phyloP scores from a whole-genome alignment of 2,113 vertebrate species.

The Lepus americanus region DNA sequence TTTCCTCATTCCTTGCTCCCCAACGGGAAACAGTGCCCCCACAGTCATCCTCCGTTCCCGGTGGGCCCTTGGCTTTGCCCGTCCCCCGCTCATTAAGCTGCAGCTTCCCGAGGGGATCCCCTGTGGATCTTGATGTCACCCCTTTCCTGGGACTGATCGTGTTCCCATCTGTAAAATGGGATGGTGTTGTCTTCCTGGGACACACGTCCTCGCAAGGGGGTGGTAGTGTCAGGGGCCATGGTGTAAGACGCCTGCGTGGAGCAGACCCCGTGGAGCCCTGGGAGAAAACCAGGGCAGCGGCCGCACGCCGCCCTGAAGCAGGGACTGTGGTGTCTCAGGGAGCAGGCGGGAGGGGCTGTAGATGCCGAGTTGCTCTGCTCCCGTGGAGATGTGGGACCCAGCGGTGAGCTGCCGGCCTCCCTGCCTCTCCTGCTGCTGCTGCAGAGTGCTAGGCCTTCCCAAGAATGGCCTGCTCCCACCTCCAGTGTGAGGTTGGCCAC shows the following conservation, averaged over 20 bases:
- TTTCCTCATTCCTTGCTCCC: background rate
- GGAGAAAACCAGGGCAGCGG: background rate
- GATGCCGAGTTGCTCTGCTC: slow-evolving; percentile 70
- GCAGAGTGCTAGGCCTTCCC: background rate
- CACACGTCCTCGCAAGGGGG: background rate
- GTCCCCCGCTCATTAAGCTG: background rate
- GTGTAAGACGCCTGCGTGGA: background rate
- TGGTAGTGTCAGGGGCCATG: background rate
- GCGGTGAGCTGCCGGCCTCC: background rate
- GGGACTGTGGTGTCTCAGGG: background rate
- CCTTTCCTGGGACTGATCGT: background rate
- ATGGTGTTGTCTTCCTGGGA: background rate
- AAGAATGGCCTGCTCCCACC: background rate
- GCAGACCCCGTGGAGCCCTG: background rate
- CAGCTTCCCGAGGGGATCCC: background rate
- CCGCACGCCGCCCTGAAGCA: background rate
- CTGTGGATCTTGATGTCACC: background rate
- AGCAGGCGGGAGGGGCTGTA: slow-evolving; percentile 55
- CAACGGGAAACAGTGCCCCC: background rate
- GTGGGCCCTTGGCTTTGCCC: rapidly evolving
- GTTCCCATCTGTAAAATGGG: background rate
- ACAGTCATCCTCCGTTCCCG: too few relatives aligned
- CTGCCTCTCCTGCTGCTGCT: background rate
- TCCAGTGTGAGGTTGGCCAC: background rate
- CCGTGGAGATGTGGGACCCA: slow-evolving; percentile 67